Evolutionary conservation across 2,113 vertebrate species (phyloP), one percentile per base, ranked within the genome.

Genomic region (Bos javanicus): DNA sequence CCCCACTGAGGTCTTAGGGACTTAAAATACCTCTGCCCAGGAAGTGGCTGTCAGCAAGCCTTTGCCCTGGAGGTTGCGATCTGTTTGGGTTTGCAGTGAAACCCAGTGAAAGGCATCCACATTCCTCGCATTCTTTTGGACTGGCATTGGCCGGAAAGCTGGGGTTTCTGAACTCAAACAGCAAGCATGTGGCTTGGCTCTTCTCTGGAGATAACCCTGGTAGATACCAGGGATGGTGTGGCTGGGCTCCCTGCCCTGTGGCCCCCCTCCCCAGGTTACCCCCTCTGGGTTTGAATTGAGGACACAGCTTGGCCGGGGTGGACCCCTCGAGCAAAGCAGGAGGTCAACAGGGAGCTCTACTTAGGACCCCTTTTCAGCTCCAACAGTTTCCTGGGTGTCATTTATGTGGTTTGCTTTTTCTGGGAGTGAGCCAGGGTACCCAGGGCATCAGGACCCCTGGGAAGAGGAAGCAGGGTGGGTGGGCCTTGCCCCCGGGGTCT

Each of bases 91-190:
- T 74, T 64, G 54, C 0, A 10, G 95, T 17, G 93, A 80, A 36
- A 50, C 54, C 64, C 46, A 8, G 50, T 3, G 62, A 88, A 64
- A 94, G 93, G 33, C 80, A 1, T 28, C 48, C 94, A 80, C 36
- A 94, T 97, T 96, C 97, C 93, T 91, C 0, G 8, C 80, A 95
- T 98, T 95, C 96, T n/a, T 97, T 10, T 3, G 76, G 54, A 67
- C 83, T 56, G 95, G 76, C 87, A 46, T 5, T 11, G 81, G 78
- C 28, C 3, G 1, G 90, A 76, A 43, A 9, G 57, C n/a, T 7
- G 7, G n/a, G 85, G 36, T 33, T 76, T 85, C 92, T 28, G 33
- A 57, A 87, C 33, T 76, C 26, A 15, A 7, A 25, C 26, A 16
- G 48, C 36, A 9, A 14, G 39, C 0, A 4, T 25, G 33, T 6